Evolutionary conservation across 2,113 vertebrate species (phyloP).

Genomic region (Eira barbara): DNA sequence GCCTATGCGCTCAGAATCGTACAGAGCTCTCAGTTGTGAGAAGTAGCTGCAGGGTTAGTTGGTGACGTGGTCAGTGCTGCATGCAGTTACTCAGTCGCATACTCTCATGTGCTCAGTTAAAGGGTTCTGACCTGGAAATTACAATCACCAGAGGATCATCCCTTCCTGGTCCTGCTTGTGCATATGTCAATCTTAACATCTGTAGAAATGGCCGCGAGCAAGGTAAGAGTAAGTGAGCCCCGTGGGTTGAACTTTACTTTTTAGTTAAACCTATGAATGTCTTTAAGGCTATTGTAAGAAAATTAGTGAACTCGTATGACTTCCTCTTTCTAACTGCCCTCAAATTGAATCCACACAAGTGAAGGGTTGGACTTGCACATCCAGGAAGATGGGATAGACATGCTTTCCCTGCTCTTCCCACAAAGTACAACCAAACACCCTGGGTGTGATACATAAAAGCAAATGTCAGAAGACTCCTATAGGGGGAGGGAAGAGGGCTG

Average conservation of each 20-base stretch:
- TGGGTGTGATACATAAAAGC: background rate
- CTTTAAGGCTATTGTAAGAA: background rate
- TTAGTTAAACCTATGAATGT: background rate
- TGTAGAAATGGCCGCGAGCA: constrained; percentile 87
- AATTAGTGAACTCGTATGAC: background rate
- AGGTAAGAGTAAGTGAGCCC: constrained; percentile 84
- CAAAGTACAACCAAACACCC: background rate
- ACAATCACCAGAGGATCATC: constrained; percentile 88
- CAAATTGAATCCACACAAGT: background rate
- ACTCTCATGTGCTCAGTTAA: constrained; percentile 85
- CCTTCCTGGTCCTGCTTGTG: constrained; percentile 86
- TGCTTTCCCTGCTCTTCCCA: background rate
- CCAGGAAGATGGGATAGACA: background rate
- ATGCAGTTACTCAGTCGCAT: background rate
- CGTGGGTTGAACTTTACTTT: background rate
- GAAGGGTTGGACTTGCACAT: background rate
- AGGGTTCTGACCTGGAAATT: constrained; percentile 93
- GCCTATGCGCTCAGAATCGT: background rate
- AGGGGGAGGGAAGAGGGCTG: background rate
- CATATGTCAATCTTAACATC: constrained; percentile 92
- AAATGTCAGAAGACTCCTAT: background rate
- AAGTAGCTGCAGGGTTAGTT: background rate
- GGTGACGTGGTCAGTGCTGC: background rate
- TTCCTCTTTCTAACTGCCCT: constrained; percentile 22
- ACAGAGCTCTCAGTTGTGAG: background rate